Evolutionary conservation across 1,140 invertebrate genomes (phyloP), one percentile per base, ranked within the genome.

Genomic region (Parapsyche elsis): DNA sequence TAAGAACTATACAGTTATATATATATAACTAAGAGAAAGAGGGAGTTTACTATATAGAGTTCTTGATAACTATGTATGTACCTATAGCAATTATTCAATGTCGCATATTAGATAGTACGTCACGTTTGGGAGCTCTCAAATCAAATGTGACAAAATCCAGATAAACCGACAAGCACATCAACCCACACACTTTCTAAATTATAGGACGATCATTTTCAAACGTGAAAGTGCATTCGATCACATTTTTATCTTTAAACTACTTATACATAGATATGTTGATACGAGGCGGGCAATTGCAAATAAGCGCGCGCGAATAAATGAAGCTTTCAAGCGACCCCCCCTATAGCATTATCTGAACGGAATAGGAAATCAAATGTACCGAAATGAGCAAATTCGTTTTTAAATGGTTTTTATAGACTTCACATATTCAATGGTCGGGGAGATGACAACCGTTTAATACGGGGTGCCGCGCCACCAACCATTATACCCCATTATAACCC

Each of bases 361-460:
- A 76, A 80, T 76, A 81, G 46, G 64, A 76, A 79, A 73, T 79
- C 78, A 81, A 83, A 83, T 83, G 82, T 83, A 81, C 67, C 70
- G 80, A 76, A 79, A 80, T 74, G 80, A 81, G 80, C 82, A 83
- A 83, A 83, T 83, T 83, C 82, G 82, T 80, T 83, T 81, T 81
- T 83, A 83, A 83, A 81, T 80, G 74, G 75, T 80, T 80, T 81
- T 81, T 83, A 83, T 83, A 67, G 73, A 76, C 79, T 59, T 75
- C 73, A 76, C 59, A 80, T 80, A 80, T 80, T 73, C 78, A 70
- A 73, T 79, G 71, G 71, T 74, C 70, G 71, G 53, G 61, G 78
- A 38, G 30, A 80, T 82, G 81, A 82, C 81, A 80, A 76, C 23
- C 73, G 71, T 82, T 82, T 82, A 82, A 82, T 80, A 76, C 61